A percentile compares a stretch with the other conserved stretches of the same genome.
phyloP scores from a whole-genome alignment of 2,113 vertebrate genomes.

The Phylloscopus whistleri region DNA sequence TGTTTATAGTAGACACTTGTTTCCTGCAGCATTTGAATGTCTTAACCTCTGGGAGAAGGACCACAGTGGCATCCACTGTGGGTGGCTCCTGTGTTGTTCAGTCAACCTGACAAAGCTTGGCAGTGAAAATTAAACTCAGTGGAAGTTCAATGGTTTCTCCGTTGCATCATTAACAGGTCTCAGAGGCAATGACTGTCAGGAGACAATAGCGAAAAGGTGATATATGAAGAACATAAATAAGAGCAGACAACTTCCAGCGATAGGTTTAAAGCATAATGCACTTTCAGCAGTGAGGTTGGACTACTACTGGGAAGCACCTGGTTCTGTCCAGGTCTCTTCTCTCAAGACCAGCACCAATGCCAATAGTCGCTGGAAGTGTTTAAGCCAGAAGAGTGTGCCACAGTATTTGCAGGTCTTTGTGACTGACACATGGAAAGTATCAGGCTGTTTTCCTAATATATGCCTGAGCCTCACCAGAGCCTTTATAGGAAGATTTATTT shows the following conservation, averaged over 20 bases:
- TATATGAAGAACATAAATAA: neutral
- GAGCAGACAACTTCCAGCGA: neutral
- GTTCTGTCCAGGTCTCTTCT: neutral
- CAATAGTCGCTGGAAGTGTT: neutral
- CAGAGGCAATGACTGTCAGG: neutral
- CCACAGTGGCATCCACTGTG: neutral
- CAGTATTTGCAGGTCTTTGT: neutral
- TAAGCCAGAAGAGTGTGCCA: neutral
- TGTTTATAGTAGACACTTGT: neutral
- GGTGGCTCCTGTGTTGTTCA: neutral
- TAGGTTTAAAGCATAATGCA: neutral
- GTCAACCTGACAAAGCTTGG: neutral
- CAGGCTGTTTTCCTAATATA: neutral
- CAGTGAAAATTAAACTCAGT: neutral
- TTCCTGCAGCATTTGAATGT: neutral
- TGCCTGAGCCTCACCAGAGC: neutral
- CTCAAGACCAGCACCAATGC: neutral
- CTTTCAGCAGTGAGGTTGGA: neutral
- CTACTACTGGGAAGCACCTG: neutral
- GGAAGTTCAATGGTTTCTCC: neutral
- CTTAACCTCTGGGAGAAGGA: neutral
- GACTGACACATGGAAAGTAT: neutral
- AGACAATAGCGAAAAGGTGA: neutral
- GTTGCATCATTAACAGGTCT: neutral
- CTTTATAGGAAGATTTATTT: neutral